Evolutionary conservation across 2,888 invertebrate species (phyloP), one percentile per base, ranked within the genome.

Genomic region (Drosophila recens): DNA sequence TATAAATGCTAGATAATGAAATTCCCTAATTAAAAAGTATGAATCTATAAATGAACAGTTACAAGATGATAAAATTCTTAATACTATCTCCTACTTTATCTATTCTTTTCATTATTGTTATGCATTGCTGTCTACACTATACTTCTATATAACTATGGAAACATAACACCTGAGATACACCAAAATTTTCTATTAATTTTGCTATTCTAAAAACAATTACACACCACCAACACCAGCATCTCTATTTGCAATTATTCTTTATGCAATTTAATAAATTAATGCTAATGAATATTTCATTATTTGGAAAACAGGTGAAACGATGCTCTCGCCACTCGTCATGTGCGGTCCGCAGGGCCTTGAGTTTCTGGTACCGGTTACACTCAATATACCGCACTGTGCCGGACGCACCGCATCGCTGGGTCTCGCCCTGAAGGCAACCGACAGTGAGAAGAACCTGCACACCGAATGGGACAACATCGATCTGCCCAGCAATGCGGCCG

Each of bases 271-370:
- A 8, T 13, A 49, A 33, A 3, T 20, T 9, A 38, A 43, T 43
- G 20, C 23, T 64, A 65, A 59, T 56, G n/a, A 36, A 38, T 70
- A 13, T 30, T 43, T 46, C 20, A 23, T 58, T 10, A 4, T 36
- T 57, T 36, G 8, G 3, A 11, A 34, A 45, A 36, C 34, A 98
- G 98, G 98, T 95, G 98, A 98, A 94, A 97, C 97, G 75, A 95
- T 98, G 94, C 94, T 98, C 88, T 97, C 97, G 89, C 98, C 98
- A 69, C 94, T 98, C 90, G 98, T 98, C 90, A 98, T 98, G 97
- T 98, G 98, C 94, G 98, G 98, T 72, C 98, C 98, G 27, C 97
- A 97, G 93, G 96, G 98, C 79, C 95, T 98, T 80, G 96, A 96
- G 92, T 98, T 98, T 93, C 93, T 95, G 69, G 95, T 96, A 91